Evolutionary conservation across 2,888 invertebrate species (phyloP).

Genomic region (Lapara coniferarum): DNA sequence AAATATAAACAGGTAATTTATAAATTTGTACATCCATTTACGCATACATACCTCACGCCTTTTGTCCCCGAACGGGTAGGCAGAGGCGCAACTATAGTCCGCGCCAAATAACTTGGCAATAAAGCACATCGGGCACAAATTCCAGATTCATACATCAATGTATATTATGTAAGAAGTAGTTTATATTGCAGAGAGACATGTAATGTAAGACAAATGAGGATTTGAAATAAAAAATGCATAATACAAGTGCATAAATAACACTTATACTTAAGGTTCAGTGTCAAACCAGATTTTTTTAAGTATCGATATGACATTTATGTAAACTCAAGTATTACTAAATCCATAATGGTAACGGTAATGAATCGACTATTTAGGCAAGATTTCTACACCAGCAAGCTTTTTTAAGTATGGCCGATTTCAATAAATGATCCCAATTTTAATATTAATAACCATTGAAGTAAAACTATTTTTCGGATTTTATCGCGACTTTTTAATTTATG

Average conservation of each 20-base stretch:
- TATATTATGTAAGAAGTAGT: neutral
- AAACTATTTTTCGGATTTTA: no score
- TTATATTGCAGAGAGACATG: neutral
- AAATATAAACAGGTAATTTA: neutral
- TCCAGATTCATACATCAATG: no score
- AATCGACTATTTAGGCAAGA: neutral
- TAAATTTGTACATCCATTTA: neutral
- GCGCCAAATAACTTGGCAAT: no score
- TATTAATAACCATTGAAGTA: no score
- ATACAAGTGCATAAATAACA: neutral
- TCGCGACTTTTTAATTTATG: no score
- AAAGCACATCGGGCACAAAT: no score
- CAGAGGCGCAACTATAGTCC: no score
- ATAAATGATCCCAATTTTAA: no score
- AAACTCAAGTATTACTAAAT: neutral
- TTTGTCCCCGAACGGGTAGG: no score
- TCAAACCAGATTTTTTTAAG: neutral
- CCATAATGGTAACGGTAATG: neutral
- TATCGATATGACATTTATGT: neutral
- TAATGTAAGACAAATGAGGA: neutral
- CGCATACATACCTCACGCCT: no score
- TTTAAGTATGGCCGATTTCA: no score
- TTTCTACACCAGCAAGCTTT: no score
- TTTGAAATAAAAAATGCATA: neutral
- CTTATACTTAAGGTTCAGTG: neutral